Conservation (phyloP, 1,140 invertebrate species). For the Camponotus vicinus region DNA sequence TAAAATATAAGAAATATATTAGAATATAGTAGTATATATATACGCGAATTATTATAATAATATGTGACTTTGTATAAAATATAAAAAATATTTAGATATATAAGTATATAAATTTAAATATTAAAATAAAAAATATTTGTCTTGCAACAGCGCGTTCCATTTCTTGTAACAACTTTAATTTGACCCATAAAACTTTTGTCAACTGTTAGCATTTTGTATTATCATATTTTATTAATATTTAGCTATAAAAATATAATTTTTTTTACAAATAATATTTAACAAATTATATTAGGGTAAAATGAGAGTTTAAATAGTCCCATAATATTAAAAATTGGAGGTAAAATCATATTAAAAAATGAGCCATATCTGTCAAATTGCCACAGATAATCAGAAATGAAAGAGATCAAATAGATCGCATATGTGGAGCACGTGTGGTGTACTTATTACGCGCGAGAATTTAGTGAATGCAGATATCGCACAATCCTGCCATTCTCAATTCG, state of each 20-base stretch:
- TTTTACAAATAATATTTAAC: too few species aligned
- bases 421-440: background rate
- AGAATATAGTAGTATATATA: background rate
- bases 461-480: background rate
- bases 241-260: background rate
- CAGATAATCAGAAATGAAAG: background rate
- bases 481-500: background rate
- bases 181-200: background rate
- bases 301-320: background rate
- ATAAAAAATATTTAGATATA: background rate
- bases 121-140: background rate
- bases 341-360: slow-evolving; percentile 1
- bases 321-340: background rate
- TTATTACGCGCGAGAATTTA: slow-evolving; percentile 22
- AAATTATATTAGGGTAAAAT: too few species aligned
- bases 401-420: background rate
- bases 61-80: too few species aligned
- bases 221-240: background rate
- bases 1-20: background rate
- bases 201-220: background rate
- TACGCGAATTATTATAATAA: too few species aligned
- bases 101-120: background rate
- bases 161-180: background rate
- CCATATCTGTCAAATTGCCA: background rate
- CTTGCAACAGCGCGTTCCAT: background rate